A percentile compares a stretch with the other conserved stretches of the same genome.
These are phyloP conservation scores for Cephus rjabovi DNA, from an alignment of 2,888 invertebrate genomes.

Conservation along the genomic window DNA sequence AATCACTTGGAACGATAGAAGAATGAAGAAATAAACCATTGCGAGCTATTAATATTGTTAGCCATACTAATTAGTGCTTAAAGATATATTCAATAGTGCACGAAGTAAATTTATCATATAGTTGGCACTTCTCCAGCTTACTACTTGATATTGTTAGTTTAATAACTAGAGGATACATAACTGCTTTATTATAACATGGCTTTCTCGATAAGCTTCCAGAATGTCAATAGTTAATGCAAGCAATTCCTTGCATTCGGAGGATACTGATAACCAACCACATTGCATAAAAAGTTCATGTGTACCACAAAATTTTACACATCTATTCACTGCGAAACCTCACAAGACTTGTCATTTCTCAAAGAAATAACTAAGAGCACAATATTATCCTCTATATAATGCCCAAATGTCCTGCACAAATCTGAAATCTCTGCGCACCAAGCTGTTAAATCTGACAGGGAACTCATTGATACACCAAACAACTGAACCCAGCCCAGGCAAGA, in stretches of 20 bases:
- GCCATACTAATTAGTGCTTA: background rate
- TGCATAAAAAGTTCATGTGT: background rate
- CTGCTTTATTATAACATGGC: background rate
- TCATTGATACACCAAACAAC: background rate
- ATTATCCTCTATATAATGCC: background rate
- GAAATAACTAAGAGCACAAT: background rate
- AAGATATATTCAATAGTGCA: background rate
- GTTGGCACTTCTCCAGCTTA: background rate
- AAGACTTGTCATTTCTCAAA: background rate
- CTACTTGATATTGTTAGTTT: background rate
- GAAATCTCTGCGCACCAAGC: background rate
- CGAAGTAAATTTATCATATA: background rate
- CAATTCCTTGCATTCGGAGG: background rate
- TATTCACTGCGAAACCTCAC: background rate
- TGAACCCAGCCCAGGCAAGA: background rate
- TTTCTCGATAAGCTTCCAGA: background rate
- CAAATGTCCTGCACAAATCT: background rate
- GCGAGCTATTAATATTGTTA: background rate
- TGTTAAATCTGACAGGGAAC: background rate
- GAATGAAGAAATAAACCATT: background rate
- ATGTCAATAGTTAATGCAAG: background rate
- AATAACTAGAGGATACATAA: background rate
- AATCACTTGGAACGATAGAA: too few species aligned
- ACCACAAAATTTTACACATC: background rate
- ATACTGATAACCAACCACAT: background rate